Conservation (phyloP, 64 coral and sea anemone species). For the Actinia equina region DNA sequence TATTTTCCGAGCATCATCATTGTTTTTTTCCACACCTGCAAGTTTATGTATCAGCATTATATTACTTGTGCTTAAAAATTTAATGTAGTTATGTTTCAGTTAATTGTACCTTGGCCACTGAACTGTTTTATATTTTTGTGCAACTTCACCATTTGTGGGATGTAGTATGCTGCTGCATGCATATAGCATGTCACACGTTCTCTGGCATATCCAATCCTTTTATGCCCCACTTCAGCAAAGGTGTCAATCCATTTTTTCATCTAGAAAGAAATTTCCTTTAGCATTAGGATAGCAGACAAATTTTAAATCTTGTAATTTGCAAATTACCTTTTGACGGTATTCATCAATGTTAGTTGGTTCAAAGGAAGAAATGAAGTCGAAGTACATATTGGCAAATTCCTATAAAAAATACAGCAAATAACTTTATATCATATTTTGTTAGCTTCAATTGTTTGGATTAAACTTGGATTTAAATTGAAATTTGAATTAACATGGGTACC, state of each 20-base stretch:
- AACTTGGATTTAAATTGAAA: not conserved
- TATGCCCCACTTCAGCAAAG: slow-evolving; percentile 30
- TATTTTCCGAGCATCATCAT: slow-evolving; percentile 55
- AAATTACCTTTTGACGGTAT: slow-evolving; percentile 28
- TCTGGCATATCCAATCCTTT: slow-evolving; percentile 38
- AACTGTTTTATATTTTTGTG: slow-evolving; percentile 62
- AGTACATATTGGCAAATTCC: slow-evolving; percentile 34
- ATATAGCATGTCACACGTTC: slow-evolving; percentile 60
- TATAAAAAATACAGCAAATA: not conserved
- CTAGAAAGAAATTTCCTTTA: slow-evolving; percentile 14
- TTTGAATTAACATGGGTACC: slow-evolving; percentile 1
- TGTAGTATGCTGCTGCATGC: slow-evolving; percentile 56
- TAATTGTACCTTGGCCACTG: slow-evolving; percentile 55
- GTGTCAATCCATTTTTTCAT: slow-evolving; percentile 50
- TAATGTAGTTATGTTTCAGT: not conserved
- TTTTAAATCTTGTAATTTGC: not conserved
- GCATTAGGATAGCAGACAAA: not conserved
- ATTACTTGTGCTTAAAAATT: slow-evolving; percentile 14
- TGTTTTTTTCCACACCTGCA: slow-evolving; percentile 69
- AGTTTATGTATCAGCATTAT: not conserved
- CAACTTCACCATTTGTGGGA: slow-evolving; percentile 23
- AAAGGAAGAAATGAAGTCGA: slow-evolving; percentile 19
- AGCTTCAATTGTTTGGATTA: not conserved
- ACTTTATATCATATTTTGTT: not conserved
- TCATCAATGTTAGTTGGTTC: slow-evolving; percentile 24